phyloP scores from a whole-genome alignment of 2,797 vertebrate species.

The Rhinophrynus dorsalis region DNA sequence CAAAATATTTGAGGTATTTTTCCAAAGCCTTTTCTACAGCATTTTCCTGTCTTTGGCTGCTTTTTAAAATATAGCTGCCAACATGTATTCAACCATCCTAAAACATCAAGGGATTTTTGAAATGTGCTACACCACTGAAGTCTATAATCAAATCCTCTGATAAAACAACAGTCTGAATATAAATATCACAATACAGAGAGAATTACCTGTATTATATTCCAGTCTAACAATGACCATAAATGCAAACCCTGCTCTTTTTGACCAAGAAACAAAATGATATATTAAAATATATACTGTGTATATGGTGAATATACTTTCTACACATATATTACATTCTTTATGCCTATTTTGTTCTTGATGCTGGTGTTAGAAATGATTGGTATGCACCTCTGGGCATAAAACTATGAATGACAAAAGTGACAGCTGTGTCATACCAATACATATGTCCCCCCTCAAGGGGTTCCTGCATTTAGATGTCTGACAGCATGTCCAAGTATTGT shows the following conservation, averaged over 20 bases:
- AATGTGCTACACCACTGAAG: constrained; percentile 17
- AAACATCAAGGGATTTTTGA: constrained; percentile 28
- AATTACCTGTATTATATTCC: constrained; percentile 14
- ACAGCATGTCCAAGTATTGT: background rate
- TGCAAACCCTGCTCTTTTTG: background rate
- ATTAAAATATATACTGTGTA: background rate
- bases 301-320: background rate
- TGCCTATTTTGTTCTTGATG: background rate
- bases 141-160: constrained; percentile 34
- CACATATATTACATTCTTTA: background rate
- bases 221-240: background rate
- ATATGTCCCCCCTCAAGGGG: background rate
- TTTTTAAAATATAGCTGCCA: constrained; percentile 16
- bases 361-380: background rate
- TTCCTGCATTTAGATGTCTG: background rate
- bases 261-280: background rate
- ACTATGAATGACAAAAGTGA: background rate
- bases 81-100: constrained; percentile 21
- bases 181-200: constrained; percentile 12
- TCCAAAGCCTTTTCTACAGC: background rate
- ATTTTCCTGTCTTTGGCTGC: constrained; percentile 10
- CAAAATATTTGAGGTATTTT: too few species aligned
- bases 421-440: background rate
- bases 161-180: constrained; percentile 25
- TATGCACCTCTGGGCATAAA: background rate